Percentiles rank a stretch among this genome's conserved stretches.
Evolutionary conservation across 2,888 invertebrate genomes (phyloP).

Genomic region (Heliconius hortense): DNA sequence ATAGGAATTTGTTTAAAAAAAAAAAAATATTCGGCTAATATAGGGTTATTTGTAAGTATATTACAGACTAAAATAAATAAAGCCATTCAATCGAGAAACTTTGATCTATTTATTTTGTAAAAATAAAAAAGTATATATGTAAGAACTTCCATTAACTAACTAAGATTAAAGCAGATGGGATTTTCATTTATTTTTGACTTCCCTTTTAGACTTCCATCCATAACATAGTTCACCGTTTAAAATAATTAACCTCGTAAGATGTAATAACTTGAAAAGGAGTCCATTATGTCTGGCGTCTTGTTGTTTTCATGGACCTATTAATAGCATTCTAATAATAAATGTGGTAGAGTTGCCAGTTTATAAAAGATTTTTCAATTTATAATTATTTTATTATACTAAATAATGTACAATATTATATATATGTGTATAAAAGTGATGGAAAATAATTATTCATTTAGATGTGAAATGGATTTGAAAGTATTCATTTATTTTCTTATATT

Average conservation of each 20-base stretch:
- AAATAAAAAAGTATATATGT: constrained; percentile 2
- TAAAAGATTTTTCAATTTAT: neutral
- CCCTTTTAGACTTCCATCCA: constrained; percentile 9
- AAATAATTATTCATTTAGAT: too few species aligned
- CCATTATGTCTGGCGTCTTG: constrained; percentile 33
- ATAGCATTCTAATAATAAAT: constrained; percentile 59
- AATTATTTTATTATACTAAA: neutral
- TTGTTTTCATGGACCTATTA: constrained; percentile 67
- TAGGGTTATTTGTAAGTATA: too few species aligned
- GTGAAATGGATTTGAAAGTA: too few species aligned
- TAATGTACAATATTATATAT: too few species aligned
- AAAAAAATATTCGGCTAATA: too few species aligned
- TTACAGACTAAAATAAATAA: neutral
- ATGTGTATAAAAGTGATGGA: too few species aligned
- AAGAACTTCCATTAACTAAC: constrained; percentile 5
- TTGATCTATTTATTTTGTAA: neutral
- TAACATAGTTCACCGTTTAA: constrained; percentile 21
- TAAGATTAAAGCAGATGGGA: neutral
- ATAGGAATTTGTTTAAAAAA: too few species aligned
- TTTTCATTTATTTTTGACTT: constrained; percentile 20
- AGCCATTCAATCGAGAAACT: neutral
- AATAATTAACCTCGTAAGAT: constrained; percentile 29
- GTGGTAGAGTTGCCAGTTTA: constrained; percentile 32
- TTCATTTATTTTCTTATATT: too few species aligned
- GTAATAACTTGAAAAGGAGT: constrained; percentile 38